phyloP scores from a whole-genome alignment of 2,797 vertebrate species.

The Selene dorsalis region DNA sequence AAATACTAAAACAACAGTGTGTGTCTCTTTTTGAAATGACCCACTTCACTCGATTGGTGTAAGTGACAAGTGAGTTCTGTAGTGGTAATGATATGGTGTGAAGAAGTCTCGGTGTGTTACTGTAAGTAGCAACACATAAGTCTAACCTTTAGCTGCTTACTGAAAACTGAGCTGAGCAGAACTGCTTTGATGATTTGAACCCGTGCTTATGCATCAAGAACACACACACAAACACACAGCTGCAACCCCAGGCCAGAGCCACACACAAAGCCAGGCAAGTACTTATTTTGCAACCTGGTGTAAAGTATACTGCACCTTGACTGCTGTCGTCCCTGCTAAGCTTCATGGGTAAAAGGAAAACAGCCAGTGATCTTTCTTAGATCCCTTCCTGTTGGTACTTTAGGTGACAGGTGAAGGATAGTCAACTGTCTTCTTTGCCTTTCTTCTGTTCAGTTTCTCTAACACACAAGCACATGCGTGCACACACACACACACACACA shows the following conservation, averaged over 20 bases:
- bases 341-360: conserved; percentile 67
- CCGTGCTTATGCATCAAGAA: conserved; percentile 56
- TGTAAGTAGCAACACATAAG: conserved; percentile 79
- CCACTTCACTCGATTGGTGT: conserved; percentile 31
- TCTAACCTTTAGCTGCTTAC: conserved; percentile 81
- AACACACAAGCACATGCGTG: no score
- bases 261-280: conserved; percentile 51
- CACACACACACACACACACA: conserved; percentile 42
- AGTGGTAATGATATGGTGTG: conserved; percentile 66
- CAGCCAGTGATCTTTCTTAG: conserved; percentile 55
- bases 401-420: conserved; percentile 68
- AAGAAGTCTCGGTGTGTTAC: conserved; percentile 72
- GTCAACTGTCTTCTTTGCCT: conserved; percentile 48
- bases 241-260: conserved; percentile 30
- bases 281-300: conserved; percentile 67
- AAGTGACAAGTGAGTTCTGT: conserved; percentile 70
- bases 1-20: not conserved
- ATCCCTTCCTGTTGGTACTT: conserved; percentile 71
- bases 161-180: conserved; percentile 79
- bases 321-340: conserved; percentile 42
- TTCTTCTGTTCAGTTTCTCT: conserved; percentile 46
- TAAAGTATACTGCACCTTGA: conserved; percentile 66
- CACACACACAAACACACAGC: conserved; percentile 60
- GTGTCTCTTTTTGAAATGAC: conserved; percentile 32
- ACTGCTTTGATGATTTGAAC: conserved; percentile 76